phyloP scores from a whole-genome alignment of 2,797 vertebrate species.

The Balearica regulorum region DNA sequence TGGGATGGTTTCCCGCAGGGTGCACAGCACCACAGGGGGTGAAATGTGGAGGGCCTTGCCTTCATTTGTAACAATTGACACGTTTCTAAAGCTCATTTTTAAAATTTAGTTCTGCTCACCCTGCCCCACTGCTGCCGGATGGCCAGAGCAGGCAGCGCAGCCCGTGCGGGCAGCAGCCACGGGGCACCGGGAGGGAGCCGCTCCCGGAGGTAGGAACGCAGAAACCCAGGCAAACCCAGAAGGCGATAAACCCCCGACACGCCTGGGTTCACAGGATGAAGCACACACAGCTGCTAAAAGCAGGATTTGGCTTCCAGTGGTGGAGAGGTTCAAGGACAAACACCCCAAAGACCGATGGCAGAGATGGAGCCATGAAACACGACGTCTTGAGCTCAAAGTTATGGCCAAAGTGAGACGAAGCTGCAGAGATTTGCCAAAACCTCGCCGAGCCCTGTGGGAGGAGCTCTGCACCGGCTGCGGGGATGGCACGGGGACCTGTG shows the following conservation, averaged over 20 bases:
- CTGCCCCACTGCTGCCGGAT: fast-evolving
- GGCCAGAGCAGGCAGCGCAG: not conserved
- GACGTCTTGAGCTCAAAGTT: not conserved
- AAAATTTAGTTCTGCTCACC: fast-evolving
- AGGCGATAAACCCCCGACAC: not conserved
- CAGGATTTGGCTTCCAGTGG: not conserved
- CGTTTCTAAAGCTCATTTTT: not conserved
- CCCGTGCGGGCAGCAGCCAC: not conserved
- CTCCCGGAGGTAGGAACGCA: not conserved
- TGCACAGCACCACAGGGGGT: not conserved
- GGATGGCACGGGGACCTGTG: not conserved
- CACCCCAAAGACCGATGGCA: fast-evolving
- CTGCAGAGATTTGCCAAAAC: not conserved
- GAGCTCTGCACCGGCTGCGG: not conserved
- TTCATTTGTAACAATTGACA: not conserved
- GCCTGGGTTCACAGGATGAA: not conserved
- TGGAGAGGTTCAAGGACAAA: not conserved
- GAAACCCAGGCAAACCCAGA: not conserved
- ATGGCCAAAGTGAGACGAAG: not conserved
- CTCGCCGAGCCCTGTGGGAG: fast-evolving
- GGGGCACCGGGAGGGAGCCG: not conserved
- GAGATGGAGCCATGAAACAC: not conserved
- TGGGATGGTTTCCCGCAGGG: not conserved
- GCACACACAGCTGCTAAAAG: not conserved
- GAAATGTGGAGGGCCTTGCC: fast-evolving